These are phyloP conservation scores for Cryptomyrus ogoouensis DNA, from an alignment of 2,113 vertebrate species.

Conservation along the genomic window DNA sequence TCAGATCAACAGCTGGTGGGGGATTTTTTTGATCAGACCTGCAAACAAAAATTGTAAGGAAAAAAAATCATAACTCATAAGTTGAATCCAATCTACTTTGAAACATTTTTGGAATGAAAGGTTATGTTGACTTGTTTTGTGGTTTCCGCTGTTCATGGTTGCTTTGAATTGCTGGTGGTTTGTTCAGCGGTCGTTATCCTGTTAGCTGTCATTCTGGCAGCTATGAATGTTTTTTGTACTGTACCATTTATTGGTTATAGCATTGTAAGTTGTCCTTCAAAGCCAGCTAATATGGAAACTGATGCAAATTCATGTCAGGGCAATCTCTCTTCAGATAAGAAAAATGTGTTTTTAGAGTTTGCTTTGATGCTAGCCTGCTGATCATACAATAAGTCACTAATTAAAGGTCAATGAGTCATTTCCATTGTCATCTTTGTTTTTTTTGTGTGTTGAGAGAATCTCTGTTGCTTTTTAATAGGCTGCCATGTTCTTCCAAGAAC, in stretches of 20 bases:
- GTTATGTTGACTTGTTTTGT: not conserved
- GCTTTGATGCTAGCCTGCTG: not conserved
- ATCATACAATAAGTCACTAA: not conserved
- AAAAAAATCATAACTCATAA: not conserved
- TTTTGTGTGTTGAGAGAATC: not conserved
- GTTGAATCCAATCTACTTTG: not conserved
- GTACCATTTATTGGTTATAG: not conserved
- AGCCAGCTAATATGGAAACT: not conserved
- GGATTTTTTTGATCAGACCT: not conserved
- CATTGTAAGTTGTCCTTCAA: not conserved
- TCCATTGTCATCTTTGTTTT: not conserved
- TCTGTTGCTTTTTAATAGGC: not conserved
- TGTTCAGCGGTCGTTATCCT: not conserved
- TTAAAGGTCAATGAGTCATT: not conserved
- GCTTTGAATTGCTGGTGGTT: not conserved
- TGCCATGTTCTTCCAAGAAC: not conserved
- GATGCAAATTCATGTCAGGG: not conserved
- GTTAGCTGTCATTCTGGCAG: not conserved
- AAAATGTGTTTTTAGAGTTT: not conserved
- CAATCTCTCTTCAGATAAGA: not conserved
- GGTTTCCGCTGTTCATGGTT: not conserved
- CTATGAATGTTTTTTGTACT: not conserved
- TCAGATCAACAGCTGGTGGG: not conserved
- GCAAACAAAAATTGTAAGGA: not conserved
- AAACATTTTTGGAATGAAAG: conserved; percentile 2